Evolutionary conservation across 2,888 invertebrate genomes (phyloP).

Genomic region (Xestobium rufovillosum): DNA sequence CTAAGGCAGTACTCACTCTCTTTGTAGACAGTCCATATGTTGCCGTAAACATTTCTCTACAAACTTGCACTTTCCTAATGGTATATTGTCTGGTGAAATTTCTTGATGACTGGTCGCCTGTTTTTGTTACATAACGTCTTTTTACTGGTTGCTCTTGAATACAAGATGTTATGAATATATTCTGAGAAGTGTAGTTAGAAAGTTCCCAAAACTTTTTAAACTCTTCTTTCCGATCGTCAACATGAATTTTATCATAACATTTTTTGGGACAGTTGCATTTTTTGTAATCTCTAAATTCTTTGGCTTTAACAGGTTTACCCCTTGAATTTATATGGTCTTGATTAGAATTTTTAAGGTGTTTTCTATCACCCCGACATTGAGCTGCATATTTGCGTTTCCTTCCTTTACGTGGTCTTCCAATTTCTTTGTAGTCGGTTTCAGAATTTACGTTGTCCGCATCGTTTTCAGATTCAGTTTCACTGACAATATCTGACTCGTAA

Average conservation of each 20-base stretch:
- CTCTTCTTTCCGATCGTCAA: conserved; percentile 1
- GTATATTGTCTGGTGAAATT: not conserved
- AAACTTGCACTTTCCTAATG: not conserved
- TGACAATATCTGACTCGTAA: too few species aligned
- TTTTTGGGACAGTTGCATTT: not conserved
- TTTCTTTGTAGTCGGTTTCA: too few species aligned
- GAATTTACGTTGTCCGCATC: too few species aligned
- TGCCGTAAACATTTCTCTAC: not conserved
- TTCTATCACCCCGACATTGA: too few species aligned
- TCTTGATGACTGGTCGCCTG: not conserved
- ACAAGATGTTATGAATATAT: not conserved
- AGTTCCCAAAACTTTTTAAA: conserved; percentile 1
- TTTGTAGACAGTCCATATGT: conserved; percentile 1
- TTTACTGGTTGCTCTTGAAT: not conserved
- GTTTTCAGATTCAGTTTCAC: too few species aligned
- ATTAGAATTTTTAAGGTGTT: too few species aligned
- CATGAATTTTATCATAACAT: not conserved
- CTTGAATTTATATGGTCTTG: too few species aligned
- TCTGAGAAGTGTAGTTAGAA: not conserved
- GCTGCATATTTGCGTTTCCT: too few species aligned
- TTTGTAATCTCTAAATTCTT: conserved; percentile 1
- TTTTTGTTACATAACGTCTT: not conserved
- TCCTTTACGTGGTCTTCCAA: too few species aligned
- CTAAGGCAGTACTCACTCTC: not conserved
- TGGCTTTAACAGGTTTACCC: not conserved